Evolutionary conservation across 1,140 invertebrate species (phyloP), one percentile per base, ranked within the genome.

Genomic region (Drosophila fuyamai): DNA sequence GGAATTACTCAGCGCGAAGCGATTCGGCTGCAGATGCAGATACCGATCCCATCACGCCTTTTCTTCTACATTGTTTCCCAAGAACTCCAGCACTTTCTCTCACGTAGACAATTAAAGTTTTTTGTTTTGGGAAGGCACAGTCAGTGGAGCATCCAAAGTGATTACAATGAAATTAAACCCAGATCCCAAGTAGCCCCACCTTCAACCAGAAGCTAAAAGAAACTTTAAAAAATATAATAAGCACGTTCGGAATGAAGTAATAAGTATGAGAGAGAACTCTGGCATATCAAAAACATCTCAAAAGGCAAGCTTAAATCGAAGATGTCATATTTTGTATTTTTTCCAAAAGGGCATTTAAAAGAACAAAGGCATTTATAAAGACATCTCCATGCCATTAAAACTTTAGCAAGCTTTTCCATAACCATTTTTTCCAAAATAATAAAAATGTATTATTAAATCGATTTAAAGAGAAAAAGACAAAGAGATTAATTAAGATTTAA

Each of bases 21-120:
- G 23, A 47, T 47, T 47, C 46, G 12, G 23, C 23, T 14, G 41
- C 29, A 40, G 44, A 73, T 79, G 32, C 44, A 80, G 77, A 79
- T 73, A 79, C 56, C 50, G 36, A 57, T 48, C 32, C 32, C 50
- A 57, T 61, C 51, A 44, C 40, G 43, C 36, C 35, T 18, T 27
- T 38, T 54, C 56, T 51, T 41, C 23, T 44, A 36, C 44, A 38
- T 67, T 71, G 58, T 74, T 84, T 89, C 63, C 80, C 76, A 56
- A 89, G 84, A 89, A 89, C 60, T 67, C 38, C 68, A 72, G 63
- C 85, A 89, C 84, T 89, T 89, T 89, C 85, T 89, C 84, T 89
- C 84, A 89, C 84, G 84, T 84, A 89, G 72, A 48, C 84, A 66
- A 83, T 89, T 73, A 83, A 88, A 68, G 63, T 47, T 84, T 67